Evolutionary conservation across 1,140 invertebrate genomes (phyloP).

Genomic region (Carcinoscorpius rotundicauda): DNA sequence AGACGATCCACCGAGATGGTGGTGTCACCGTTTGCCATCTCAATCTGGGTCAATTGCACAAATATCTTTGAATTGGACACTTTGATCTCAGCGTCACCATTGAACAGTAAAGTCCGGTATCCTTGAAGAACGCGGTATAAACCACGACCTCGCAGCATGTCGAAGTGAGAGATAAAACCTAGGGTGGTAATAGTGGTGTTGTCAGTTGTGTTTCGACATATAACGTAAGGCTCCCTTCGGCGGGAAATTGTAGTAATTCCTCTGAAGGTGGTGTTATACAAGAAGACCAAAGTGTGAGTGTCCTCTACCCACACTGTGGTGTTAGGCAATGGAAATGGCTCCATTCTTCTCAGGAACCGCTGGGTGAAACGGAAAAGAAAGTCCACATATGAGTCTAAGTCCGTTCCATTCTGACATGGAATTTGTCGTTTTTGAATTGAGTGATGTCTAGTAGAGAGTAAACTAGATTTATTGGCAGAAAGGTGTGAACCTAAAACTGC

Average conservation of each 20-base stretch:
- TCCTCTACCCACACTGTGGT: slow-evolving; percentile 23
- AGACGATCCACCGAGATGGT: slow-evolving; percentile 18
- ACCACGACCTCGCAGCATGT: slow-evolving; percentile 21
- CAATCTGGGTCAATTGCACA: slow-evolving; percentile 25
- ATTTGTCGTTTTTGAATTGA: slow-evolving; percentile 22
- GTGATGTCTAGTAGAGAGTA: no score
- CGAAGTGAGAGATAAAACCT: slow-evolving; percentile 24
- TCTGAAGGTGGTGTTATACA: slow-evolving; percentile 23
- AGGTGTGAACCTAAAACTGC: no score
- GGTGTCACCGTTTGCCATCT: slow-evolving; percentile 3
- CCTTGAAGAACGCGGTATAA: slow-evolving; percentile 26
- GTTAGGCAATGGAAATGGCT: slow-evolving; percentile 22
- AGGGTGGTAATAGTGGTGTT: slow-evolving; percentile 14
- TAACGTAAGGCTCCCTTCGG: slow-evolving; percentile 24
- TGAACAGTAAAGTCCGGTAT: slow-evolving; percentile 24
- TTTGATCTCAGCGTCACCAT: slow-evolving; percentile 26
- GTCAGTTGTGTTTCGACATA: slow-evolving; percentile 21
- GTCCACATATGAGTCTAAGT: slow-evolving; percentile 28
- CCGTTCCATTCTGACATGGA: slow-evolving; percentile 26
- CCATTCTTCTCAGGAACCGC: slow-evolving; percentile 23
- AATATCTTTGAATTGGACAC: slow-evolving; percentile 20
- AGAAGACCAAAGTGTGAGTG: slow-evolving; percentile 22
- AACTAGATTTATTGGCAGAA: no score
- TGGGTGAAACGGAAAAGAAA: slow-evolving; percentile 24
- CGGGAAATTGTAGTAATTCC: slow-evolving; percentile 24